Conservation (phyloP, 1,140 invertebrate genomes). For the Parapsyche elsis region DNA sequence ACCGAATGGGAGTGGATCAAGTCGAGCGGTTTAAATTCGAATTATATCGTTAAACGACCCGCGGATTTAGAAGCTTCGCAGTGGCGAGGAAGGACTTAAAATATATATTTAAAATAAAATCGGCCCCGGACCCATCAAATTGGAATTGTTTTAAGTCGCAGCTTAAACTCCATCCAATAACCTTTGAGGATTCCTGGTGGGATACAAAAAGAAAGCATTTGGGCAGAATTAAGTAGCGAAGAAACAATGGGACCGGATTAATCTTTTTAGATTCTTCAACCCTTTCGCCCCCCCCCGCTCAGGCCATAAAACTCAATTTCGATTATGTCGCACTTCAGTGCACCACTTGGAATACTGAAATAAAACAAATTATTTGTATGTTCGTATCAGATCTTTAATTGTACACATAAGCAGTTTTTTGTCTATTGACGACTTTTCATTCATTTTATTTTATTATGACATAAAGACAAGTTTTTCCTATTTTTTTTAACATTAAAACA, state of each 20-base stretch:
- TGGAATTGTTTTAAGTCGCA: slow-evolving; percentile 37
- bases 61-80: too few species aligned
- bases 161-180: slow-evolving; percentile 41
- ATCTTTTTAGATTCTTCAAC: slow-evolving; percentile 53
- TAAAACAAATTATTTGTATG: neutral
- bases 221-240: slow-evolving; percentile 44
- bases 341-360: neutral
- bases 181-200: slow-evolving; percentile 8
- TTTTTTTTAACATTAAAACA: neutral
- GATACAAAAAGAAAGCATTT: slow-evolving; percentile 48
- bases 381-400: slow-evolving; percentile 20
- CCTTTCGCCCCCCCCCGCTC: slow-evolving; percentile 42
- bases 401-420: slow-evolving; percentile 13
- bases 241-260: slow-evolving; percentile 53
- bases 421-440: slow-evolving; percentile 9
- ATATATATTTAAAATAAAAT: slow-evolving; percentile 1
- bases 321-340: slow-evolving; percentile 47
- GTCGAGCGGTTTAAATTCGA: too few species aligned
- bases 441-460: slow-evolving; percentile 1
- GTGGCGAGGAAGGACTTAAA: neutral
- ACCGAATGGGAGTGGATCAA: too few species aligned
- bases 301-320: slow-evolving; percentile 55
- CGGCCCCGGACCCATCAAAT: neutral
- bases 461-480: slow-evolving; percentile 4
- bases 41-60: too few species aligned